Evolutionary conservation across 1,140 invertebrate species (phyloP).

Genomic region (Penaeus chinensis): DNA sequence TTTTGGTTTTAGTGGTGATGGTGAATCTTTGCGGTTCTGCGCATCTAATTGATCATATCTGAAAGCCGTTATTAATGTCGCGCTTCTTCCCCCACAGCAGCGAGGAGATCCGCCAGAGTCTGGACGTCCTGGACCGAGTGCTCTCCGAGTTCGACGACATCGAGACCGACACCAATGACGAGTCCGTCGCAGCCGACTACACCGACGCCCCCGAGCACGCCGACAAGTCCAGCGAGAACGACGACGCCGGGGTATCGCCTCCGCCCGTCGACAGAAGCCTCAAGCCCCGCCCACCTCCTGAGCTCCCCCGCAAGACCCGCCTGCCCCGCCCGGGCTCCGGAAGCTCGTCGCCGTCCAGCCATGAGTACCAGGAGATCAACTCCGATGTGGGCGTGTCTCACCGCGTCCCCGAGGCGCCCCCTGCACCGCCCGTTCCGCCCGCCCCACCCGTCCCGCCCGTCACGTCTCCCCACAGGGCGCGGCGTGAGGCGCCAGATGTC

Average conservation of each 20-base stretch:
- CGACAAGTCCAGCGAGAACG: slow-evolving; percentile 68
- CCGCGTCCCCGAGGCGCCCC: neutral
- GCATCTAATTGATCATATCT: neutral
- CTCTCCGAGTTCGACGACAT: slow-evolving; percentile 88
- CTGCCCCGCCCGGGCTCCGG: slow-evolving; percentile 32
- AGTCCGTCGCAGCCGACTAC: slow-evolving; percentile 67
- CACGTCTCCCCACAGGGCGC: slow-evolving; percentile 14
- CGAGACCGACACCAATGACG: slow-evolving; percentile 72
- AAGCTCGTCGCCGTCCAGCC: slow-evolving; percentile 52
- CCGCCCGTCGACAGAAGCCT: slow-evolving; percentile 64
- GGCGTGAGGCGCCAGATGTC: slow-evolving; percentile 44
- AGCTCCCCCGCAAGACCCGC: slow-evolving; percentile 51
- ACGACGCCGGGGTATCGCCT: slow-evolving; percentile 70
- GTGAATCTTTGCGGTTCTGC: neutral
- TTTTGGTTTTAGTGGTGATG: too few relatives aligned
- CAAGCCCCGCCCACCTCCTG: slow-evolving; percentile 36
- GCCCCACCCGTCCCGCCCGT: neutral
- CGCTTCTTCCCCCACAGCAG: slow-evolving; percentile 72
- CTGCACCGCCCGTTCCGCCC: neutral
- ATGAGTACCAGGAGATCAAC: slow-evolving; percentile 56
- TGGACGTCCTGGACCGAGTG: slow-evolving; percentile 86
- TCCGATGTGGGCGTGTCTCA: slow-evolving; percentile 28
- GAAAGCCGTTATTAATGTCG: neutral
- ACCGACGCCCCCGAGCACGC: slow-evolving; percentile 64
- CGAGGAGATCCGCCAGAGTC: slow-evolving; percentile 84